Evolutionary conservation across 2,797 vertebrate genomes (phyloP).

Genomic region (Glyptemys insculpta): DNA sequence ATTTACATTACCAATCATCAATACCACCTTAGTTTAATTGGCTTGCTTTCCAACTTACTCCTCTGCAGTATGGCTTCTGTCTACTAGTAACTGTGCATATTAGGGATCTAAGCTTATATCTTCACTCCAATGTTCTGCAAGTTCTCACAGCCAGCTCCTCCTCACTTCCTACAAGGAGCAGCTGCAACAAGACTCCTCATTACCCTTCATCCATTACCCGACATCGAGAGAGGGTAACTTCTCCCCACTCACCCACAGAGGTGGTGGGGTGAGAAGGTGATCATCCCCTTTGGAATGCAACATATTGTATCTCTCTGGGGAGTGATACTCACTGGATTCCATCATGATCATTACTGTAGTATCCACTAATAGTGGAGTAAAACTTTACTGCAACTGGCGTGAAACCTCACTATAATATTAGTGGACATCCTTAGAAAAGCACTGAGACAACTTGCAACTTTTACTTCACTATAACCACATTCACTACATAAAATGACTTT

Average conservation of each 20-base stretch:
- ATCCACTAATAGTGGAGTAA: not conserved
- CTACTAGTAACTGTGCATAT: not conserved
- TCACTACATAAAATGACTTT: not conserved
- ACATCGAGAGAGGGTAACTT: not conserved
- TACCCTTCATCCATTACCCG: not conserved
- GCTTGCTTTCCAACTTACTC: not conserved
- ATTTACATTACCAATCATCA: too few relatives aligned
- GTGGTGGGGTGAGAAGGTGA: not conserved
- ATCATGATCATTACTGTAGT: constrained; percentile 22
- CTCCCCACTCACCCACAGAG: not conserved
- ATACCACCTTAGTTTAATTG: not conserved
- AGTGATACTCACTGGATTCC: constrained; percentile 31
- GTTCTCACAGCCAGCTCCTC: not conserved
- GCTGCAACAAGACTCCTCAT: not conserved
- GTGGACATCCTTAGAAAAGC: not conserved
- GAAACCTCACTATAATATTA: not conserved
- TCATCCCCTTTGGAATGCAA: constrained; percentile 46
- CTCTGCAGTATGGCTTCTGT: too few relatives aligned
- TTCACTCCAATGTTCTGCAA: not conserved
- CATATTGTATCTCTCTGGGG: not conserved
- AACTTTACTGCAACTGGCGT: not conserved
- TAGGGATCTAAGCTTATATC: not conserved
- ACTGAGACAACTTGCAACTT: not conserved
- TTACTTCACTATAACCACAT: not conserved
- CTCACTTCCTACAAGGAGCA: not conserved